A percentile compares a stretch with the other conserved stretches of the same genome.
Evolutionary conservation across 1,140 invertebrate species (phyloP).

Genomic region (Leptopilina clavipes): DNA sequence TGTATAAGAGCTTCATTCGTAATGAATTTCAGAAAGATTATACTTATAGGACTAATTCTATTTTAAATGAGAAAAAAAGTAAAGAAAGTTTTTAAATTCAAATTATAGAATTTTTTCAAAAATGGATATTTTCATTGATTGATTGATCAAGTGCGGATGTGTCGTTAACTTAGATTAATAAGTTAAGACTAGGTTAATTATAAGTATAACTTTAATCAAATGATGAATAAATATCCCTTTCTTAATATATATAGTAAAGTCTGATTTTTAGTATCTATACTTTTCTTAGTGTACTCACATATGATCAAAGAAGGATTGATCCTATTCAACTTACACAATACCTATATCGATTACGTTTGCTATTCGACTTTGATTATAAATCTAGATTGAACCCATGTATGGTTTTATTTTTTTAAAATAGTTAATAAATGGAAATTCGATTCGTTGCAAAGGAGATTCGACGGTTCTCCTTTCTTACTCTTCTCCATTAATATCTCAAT

Average conservation of each 20-base stretch:
- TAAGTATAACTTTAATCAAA: too few relatives aligned
- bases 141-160: too few relatives aligned
- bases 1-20: conserved; percentile 45
- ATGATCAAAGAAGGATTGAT: conserved; percentile 35
- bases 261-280: too few relatives aligned
- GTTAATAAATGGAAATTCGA: conserved; percentile 39
- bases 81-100: too few relatives aligned
- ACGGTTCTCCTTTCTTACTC: conserved; percentile 29
- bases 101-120: too few relatives aligned
- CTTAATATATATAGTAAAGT: too few relatives aligned
- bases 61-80: too few relatives aligned
- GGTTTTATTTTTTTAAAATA: conserved; percentile 31
- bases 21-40: conserved; percentile 1
- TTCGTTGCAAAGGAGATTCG: conserved; percentile 14
- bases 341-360: conserved; percentile 41
- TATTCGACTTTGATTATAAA: conserved; percentile 38
- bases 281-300: conserved; percentile 42
- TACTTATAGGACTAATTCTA: too few relatives aligned
- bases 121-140: too few relatives aligned
- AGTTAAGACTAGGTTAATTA: too few relatives aligned
- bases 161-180: too few relatives aligned
- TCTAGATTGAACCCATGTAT: conserved; percentile 42
- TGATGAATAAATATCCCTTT: too few relatives aligned
- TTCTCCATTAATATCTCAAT: conserved; percentile 34
- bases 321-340: conserved; percentile 39